phyloP scores from a whole-genome alignment of 2,888 invertebrate genomes.

The Agonopterix arenella region DNA sequence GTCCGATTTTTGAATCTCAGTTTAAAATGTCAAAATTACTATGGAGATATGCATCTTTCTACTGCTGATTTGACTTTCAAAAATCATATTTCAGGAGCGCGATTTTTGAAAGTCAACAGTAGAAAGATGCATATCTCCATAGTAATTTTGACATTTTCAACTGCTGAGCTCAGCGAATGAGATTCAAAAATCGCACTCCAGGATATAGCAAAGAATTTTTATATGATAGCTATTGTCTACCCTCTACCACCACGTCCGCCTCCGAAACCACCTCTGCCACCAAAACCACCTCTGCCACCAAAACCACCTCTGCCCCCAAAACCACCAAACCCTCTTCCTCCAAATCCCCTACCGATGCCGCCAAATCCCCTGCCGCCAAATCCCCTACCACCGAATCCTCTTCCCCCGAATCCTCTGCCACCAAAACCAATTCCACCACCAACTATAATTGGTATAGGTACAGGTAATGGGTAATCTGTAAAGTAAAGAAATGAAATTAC shows the following conservation, averaged over 20 bases:
- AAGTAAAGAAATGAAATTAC: conserved; percentile 1
- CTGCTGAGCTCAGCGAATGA: too few relatives aligned
- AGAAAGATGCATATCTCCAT: too few relatives aligned
- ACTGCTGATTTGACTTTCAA: too few relatives aligned
- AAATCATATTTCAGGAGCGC: too few relatives aligned
- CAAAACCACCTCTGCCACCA: conserved; percentile 10
- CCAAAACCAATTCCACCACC: conserved; percentile 32
- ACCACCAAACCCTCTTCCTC: conserved; percentile 20
- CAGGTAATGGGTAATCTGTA: conserved; percentile 24
- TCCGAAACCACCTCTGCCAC: conserved; percentile 3
- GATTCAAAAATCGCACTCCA: too few relatives aligned
- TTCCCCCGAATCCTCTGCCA: conserved; percentile 19
- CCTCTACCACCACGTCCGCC: conserved; percentile 7
- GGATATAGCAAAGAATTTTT: too few relatives aligned
- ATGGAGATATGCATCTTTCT: too few relatives aligned
- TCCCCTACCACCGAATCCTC: conserved; percentile 14
- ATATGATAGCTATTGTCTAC: neutral
- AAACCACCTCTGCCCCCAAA: conserved; percentile 5
- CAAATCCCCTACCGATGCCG: conserved; percentile 13
- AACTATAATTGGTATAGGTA: conserved; percentile 26
- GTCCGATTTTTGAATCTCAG: too few relatives aligned
- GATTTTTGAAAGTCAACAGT: too few relatives aligned
- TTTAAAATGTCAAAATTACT: too few relatives aligned
- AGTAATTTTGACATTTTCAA: too few relatives aligned
- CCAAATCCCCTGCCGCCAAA: conserved; percentile 14